Conservation (phyloP, 2,113 vertebrate genomes). For the Meriones unguiculatus region DNA sequence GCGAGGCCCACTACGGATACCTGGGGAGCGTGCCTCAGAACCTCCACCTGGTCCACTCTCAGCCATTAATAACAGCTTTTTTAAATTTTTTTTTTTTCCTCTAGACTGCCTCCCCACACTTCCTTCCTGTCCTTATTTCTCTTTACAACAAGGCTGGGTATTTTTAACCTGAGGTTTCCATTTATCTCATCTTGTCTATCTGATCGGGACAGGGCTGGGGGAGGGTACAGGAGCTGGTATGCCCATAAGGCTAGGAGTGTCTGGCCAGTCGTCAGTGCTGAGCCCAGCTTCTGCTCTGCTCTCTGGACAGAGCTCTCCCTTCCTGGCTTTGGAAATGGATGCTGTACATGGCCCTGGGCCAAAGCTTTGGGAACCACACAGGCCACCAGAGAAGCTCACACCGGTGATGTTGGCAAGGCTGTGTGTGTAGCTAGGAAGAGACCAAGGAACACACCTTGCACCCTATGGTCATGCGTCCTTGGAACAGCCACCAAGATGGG, state of each 20-base stretch:
- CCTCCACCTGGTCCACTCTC: constrained; percentile 45
- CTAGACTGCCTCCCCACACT: constrained; percentile 71
- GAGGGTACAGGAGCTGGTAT: neutral
- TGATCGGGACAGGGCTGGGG: neutral
- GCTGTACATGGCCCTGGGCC: neutral
- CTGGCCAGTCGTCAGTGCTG: neutral
- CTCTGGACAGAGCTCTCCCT: neutral
- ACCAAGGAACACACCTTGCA: neutral
- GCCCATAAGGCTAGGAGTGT: neutral
- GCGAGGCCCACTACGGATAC: neutral
- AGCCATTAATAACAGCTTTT: constrained; percentile 6
- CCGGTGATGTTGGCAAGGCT: neutral
- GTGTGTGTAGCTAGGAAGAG: neutral
- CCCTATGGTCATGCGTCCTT: neutral
- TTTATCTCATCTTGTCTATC: constrained; percentile 43
- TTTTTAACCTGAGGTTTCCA: constrained; percentile 82
- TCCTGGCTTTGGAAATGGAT: neutral
- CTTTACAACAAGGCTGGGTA: constrained; percentile 62
- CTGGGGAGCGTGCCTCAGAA: neutral
- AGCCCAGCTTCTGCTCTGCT: neutral
- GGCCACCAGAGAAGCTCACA: neutral
- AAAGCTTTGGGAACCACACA: neutral
- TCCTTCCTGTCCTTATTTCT: constrained; percentile 85
- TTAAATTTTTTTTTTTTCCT: no score
- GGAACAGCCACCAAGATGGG: neutral